Percentiles rank a stretch among this genome's conserved stretches.
Evolutionary conservation across 2,113 vertebrate genomes (phyloP).

Genomic region (Poecile atricapillus): DNA sequence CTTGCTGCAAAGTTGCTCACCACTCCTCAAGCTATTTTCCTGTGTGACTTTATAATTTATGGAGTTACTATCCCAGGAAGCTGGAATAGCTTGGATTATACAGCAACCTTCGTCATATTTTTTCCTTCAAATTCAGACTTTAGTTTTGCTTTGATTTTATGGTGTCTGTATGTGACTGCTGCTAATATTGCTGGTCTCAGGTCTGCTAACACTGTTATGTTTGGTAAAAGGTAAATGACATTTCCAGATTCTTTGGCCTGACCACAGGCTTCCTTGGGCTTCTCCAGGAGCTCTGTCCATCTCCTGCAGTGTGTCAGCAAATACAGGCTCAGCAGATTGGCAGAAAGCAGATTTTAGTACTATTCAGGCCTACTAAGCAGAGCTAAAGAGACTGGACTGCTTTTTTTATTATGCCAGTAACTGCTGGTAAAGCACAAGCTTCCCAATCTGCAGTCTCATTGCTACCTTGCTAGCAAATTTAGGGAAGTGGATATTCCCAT

Average conservation of each 20-base stretch:
- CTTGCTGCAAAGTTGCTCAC: neutral
- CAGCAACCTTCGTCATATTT: neutral
- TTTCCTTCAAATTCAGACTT: neutral
- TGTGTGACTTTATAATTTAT: neutral
- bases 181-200: neutral
- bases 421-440: neutral
- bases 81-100: neutral
- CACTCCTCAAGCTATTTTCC: neutral
- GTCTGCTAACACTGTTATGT: neutral
- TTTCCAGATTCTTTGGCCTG: conserved; percentile 29
- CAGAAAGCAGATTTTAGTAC: neutral
- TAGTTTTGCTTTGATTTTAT: conserved; percentile 13
- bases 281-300: neutral
- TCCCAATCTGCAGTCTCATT: neutral
- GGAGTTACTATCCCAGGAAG: neutral
- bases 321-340: neutral
- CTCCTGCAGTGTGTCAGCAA: neutral
- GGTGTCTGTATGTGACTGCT: neutral
- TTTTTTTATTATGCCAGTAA: neutral
- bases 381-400: neutral
- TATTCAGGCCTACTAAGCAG: neutral
- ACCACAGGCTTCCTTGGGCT: neutral
- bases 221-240: conserved; percentile 4
- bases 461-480: neutral
- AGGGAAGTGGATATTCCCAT: neutral